Evolutionary conservation across 2,797 vertebrate species (phyloP), one percentile per base, ranked within the genome.

Genomic region (Zenarchopterus dispar): DNA sequence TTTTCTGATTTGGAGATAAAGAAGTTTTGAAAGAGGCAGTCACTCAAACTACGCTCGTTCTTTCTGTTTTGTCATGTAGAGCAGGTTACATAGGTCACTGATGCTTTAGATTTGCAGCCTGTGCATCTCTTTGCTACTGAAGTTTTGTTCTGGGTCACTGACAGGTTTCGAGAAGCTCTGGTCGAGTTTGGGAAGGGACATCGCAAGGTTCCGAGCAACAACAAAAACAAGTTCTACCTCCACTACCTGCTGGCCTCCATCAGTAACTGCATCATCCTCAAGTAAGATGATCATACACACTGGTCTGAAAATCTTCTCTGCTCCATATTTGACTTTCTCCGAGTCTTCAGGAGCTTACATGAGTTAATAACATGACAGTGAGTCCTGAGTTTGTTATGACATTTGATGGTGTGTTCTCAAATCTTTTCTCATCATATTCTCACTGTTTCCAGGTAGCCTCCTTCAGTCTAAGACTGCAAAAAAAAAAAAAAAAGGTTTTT

Each of bases 231-330:
- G 81, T 93, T 94, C 84, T 97, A 97, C n/a, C 81, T 96, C 69
- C 91, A 95, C 75, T 97, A 98, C 73, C 86, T 99, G 11, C 90
- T 98, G 88, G 95, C 96, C 2, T 88, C 92, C 56, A 93, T 98
- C 87, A 98, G 96, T 90, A 97, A 97, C 88, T 97, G 95, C 77
- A 92, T 95, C 85, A 93, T 95, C 67, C 94, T 99, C 83, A 96
- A 97, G 97, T 99, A 93, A 89, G 91, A 67, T 24, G 13, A 2
- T 28, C 28, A 7, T 49, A 13, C 11, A 2, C 4, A 19, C 13
- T 36, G 28, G 2, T 22, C 9, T 31, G 7, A 43, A 42, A 44
- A 8, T 1, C 36, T 43, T 41, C 22, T 6, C 23, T 5, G 19
- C 16, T 13, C 8, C 23, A 11, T 9, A 23, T 15, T 26, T 17